phyloP scores from a whole-genome alignment of 2,113 vertebrate species.

The Rafetus swinhoei region DNA sequence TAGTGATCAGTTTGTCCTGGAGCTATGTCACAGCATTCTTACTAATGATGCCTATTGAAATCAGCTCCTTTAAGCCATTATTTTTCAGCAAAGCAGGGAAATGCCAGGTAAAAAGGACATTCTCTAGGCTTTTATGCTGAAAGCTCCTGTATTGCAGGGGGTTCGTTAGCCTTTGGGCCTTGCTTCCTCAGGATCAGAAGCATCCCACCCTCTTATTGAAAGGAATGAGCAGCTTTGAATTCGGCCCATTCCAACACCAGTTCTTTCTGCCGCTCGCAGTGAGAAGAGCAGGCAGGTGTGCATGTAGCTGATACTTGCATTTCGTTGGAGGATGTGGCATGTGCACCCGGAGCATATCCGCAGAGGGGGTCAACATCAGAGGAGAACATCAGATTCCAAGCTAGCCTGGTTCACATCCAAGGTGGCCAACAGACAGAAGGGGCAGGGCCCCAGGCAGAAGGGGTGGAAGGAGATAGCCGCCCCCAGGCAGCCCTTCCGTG shows the following conservation, averaged over 20 bases:
- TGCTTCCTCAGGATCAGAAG: conserved; percentile 49
- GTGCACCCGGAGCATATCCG: conserved; percentile 16
- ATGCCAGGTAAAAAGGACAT: neutral
- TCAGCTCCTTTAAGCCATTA: conserved; percentile 5
- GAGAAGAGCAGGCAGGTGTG: conserved; percentile 12
- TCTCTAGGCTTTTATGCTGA: neutral
- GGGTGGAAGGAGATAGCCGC: too few species aligned
- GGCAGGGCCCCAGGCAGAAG: too few species aligned
- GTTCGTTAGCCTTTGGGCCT: conserved; percentile 39
- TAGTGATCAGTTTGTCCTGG: neutral
- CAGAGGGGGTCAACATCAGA: neutral
- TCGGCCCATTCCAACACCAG: neutral
- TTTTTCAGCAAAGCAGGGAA: conserved; percentile 1
- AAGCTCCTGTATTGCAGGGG: neutral
- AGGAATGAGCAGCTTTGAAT: conserved; percentile 33
- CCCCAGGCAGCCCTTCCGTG: too few species aligned
- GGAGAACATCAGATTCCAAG: neutral
- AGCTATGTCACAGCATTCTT: conserved; percentile 7
- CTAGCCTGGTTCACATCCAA: neutral
- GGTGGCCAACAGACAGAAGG: too few species aligned
- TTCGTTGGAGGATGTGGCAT: neutral
- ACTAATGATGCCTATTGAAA: neutral
- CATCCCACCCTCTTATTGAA: conserved; percentile 20
- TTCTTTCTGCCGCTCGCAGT: neutral
- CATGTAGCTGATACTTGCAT: neutral